Evolutionary conservation across 2,888 invertebrate genomes (phyloP), one percentile per base, ranked within the genome.

Genomic region (Cosmia trapezina): DNA sequence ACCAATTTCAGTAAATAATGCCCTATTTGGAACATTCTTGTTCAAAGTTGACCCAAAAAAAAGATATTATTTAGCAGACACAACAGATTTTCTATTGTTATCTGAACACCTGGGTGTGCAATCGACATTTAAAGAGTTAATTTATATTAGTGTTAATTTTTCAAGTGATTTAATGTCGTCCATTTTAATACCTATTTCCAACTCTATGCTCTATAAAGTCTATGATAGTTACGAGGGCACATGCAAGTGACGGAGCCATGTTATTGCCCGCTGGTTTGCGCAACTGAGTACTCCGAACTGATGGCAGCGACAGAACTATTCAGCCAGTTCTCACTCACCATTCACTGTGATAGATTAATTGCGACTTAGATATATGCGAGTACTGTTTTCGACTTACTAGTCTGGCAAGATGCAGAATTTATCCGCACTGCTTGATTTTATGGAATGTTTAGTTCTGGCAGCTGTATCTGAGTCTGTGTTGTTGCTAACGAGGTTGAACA

Each of bases 231-330:
- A 68, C 67, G 67, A 73, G 61, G 68, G 64, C 81, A 78, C 70
- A 89, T 91, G 91, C 85, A 80, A 89, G 83, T 91, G 91, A 91
- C 91, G 86, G 86, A 80, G 68, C 81, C 81, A 70, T 88, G 86
- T 91, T 91, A 91, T 91, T 91, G 89, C 90, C 84, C 80, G 86
- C 83, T 83, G 87, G 85, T 88, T 88, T 87, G 82, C 87, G 89
- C 88, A 84, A 87, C 90, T 84, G 87, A 88, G 88, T 85, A 84
- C 83, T 75, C 37, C 63, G 59, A 61, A 67, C 79, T 80, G 85
- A 81, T 89, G 87, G 87, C 84, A 85, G 85, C 85, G 87, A 86
- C 87, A 87, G 87, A 63, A 80, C 81, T 69, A 79, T 82, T 83
- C 83, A 81, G 74, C 79, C 80, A 73, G 83, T 87, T 68, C 86